Conservation (phyloP, 2,888 invertebrate genomes). For the Epistrophe eligans region DNA sequence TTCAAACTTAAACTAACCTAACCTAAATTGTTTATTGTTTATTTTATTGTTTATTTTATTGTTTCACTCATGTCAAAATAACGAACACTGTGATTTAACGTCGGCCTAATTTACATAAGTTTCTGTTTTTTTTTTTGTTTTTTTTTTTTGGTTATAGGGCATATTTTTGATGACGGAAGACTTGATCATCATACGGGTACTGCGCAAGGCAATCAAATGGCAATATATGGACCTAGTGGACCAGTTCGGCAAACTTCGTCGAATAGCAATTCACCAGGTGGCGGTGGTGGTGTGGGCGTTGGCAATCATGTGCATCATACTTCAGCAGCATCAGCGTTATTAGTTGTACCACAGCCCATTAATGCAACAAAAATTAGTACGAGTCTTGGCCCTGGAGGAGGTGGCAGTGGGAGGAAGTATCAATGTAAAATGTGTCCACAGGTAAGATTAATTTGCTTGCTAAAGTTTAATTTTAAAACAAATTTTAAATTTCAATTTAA, state of each 20-base stretch:
- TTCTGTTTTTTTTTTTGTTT: not conserved
- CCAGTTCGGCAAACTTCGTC: conserved; percentile 78
- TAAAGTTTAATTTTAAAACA: no score
- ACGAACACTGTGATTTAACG: not conserved
- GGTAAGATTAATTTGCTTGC: conserved; percentile 86
- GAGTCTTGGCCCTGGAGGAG: conserved; percentile 81
- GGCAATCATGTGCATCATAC: conserved; percentile 85
- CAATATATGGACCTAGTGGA: conserved; percentile 78
- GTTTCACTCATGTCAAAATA: no score
- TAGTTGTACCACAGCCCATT: conserved; percentile 95
- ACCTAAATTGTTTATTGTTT: no score
- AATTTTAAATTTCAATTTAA: no score
- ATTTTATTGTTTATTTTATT: no score
- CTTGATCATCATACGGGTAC: conserved; percentile 83
- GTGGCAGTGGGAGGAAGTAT: conserved; percentile 89
- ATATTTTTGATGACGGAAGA: conserved; percentile 84
- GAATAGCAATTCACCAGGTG: conserved; percentile 79
- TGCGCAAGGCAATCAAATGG: conserved; percentile 80
- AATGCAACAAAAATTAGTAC: conserved; percentile 88
- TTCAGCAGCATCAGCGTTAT: conserved; percentile 87
- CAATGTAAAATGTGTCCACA: conserved; percentile 99
- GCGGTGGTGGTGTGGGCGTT: conserved; percentile 77
- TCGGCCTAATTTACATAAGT: no score
- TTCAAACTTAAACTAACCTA: no score
- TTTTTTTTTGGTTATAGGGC: conserved; percentile 78